Percentiles rank a stretch among this genome's conserved stretches.
These are phyloP conservation scores for Muricea muricata DNA, from an alignment of 92 coral and sea anemone genomes.

Conservation along the genomic window DNA sequence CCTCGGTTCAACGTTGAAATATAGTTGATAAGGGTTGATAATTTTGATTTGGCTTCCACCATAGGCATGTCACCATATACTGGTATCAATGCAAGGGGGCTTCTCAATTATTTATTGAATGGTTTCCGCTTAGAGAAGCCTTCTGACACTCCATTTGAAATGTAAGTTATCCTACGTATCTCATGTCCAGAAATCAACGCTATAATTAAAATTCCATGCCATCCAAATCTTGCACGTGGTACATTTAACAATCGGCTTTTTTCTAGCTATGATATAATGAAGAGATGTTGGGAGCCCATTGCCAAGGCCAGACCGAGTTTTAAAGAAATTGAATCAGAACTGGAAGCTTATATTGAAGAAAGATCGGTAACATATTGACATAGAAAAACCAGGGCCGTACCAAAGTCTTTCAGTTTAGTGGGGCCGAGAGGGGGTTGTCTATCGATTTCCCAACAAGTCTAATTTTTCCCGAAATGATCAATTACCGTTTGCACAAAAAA, in stretches of 20 bases:
- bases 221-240: too few species aligned
- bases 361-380: background rate
- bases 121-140: background rate
- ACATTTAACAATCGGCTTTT: background rate
- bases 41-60: background rate
- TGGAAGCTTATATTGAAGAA: background rate
- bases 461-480: too few species aligned
- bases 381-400: too few species aligned
- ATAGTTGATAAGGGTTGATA: background rate
- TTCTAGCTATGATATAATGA: conserved; percentile 36
- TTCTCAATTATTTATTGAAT: background rate
- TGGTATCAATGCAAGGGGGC: background rate
- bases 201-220: too few species aligned
- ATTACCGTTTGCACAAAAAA: too few species aligned
- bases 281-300: conserved; percentile 33
- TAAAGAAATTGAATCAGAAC: background rate
- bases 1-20: too few species aligned
- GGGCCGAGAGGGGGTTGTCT: too few species aligned
- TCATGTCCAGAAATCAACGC: too few species aligned
- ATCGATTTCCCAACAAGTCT: too few species aligned
- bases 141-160: background rate
- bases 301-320: conserved; percentile 1
- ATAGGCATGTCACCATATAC: background rate
- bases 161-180: background rate
- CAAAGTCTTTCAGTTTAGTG: too few species aligned